These are phyloP conservation scores for Trididemnum nubilum DNA, from an alignment of 23 tunicate species.

Conservation along the genomic window DNA sequence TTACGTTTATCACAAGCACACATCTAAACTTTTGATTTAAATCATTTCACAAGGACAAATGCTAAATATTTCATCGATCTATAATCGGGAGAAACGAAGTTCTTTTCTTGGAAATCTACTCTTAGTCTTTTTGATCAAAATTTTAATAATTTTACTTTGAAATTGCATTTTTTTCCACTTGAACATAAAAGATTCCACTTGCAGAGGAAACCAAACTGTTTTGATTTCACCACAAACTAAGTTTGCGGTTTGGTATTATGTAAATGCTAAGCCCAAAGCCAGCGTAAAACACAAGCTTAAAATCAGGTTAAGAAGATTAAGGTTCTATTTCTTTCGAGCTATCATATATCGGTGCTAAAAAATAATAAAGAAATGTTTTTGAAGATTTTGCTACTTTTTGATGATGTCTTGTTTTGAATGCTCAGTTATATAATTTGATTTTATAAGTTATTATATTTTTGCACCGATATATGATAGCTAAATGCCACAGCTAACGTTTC, in stretches of 20 bases:
- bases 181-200: neutral
- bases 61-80: neutral
- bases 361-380: too few relatives aligned
- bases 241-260: neutral
- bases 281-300: neutral
- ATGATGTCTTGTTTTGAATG: too few relatives aligned
- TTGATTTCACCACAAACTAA: neutral
- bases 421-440: too few relatives aligned
- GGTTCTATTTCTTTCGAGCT: too few relatives aligned
- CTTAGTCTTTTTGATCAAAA: too few relatives aligned
- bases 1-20: neutral
- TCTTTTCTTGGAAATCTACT: too few relatives aligned
- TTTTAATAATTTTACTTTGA: too few relatives aligned
- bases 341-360: too few relatives aligned
- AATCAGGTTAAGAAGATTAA: neutral
- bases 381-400: too few relatives aligned
- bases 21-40: neutral
- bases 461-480: too few relatives aligned
- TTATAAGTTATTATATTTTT: too few relatives aligned
- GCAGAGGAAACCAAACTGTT: conserved; percentile 7
- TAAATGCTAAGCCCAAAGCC: neutral
- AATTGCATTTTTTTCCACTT: neutral
- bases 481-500: too few relatives aligned
- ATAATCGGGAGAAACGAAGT: neutral
- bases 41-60: neutral